Base-by-base conservation (phyloP, 2,888 invertebrate genomes). In the Fragum fragum region DNA sequence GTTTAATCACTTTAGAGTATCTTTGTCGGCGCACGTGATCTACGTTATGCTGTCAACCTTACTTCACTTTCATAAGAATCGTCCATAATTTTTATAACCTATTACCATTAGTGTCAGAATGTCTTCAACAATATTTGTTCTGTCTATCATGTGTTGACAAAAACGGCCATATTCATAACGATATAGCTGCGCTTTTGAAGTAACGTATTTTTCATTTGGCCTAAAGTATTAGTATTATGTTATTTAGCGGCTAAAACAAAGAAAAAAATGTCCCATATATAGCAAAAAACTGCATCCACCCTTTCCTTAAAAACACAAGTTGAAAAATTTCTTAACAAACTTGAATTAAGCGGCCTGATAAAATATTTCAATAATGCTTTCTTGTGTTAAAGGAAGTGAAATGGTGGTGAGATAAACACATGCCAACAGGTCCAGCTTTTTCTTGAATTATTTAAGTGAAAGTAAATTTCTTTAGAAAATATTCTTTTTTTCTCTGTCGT, bases 121-220 rank as follows among this genome's bases (percentile, higher is more conserved):
- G 63, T 70, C 71, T n/a, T 16, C 26, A 5, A 11, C 21, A 7
- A 32, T 23, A 63, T 52, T n/a, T 63, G 29, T 63, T 71, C 47
- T 71, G 79, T 59, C 79, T 70, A 63, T 79, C 61, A 79, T 42
- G 14, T 28, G 2, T 39, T 47, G 52, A 70, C 74, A 53, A 36
- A 70, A 55, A 79, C 70, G 63, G 61, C 69, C 52, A 70, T 79
- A 59, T 69, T 63, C 72, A 79, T 79, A 73, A 73, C 59, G 66
- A 66, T 36, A 26, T 66, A 36, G 66, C 36, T 66, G 11, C 29
- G 14, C 9, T 66, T 42, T 36, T 36, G 63, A 32, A 36, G 28
- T 63, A 36, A 63, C 28, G 28, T 28, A 63, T 63, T n/a, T 63
- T 63, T 63, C 63, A 63, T 63, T 21, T n/a, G 26, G 36, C 63